Evolutionary conservation across 2,888 invertebrate genomes (phyloP), one percentile per base, ranked within the genome.

Genomic region (Scaptomyza caliginosa): DNA sequence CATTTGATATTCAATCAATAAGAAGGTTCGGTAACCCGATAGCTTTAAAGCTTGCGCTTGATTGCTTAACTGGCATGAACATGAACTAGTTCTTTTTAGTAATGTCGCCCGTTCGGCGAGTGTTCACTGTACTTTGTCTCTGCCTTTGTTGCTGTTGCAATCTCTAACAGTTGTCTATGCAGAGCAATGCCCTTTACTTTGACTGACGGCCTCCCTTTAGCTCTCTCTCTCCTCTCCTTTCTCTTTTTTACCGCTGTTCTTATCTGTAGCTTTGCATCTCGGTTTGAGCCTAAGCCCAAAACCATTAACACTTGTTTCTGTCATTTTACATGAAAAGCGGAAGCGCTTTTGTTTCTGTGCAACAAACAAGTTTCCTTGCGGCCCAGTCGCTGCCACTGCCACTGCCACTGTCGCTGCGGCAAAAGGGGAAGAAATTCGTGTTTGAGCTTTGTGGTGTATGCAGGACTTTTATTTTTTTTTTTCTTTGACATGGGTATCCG

Each of bases 231-330:
- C 17, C 17, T 36, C 13, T 23, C 43, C 43, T 30, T 28, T 55
- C 19, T 17, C 39, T n/a, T 13, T 16, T 17, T 11, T 39, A 16
- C 30, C 16, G 39, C 23, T 26, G n/a, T 26, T 17, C n/a, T 23
- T 58, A 36, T 40, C 38, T 36, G 28, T 52, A 10, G n/a, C 17
- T 30, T 8, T 7, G 39, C 8, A 46, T 23, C 26, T 26, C 39
- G 49, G 54, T 57, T 55, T 57, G 55, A 45, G 63, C 65, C 70
- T 82, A 75, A 82, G 51, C 85, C 78, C 63, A 82, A 86, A 82
- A 86, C 86, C 83, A 87, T 87, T 86, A 84, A 84, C 83, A 87
- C 83, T 86, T 84, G 83, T 84, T 84, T 84, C 88, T 82, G 87
- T 82, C 82, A 86, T 81, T 84, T 84, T 78, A 81, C 85, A 86